phyloP scores from a whole-genome alignment of 2,888 invertebrate species.

The Acanthosepion esculentum region DNA sequence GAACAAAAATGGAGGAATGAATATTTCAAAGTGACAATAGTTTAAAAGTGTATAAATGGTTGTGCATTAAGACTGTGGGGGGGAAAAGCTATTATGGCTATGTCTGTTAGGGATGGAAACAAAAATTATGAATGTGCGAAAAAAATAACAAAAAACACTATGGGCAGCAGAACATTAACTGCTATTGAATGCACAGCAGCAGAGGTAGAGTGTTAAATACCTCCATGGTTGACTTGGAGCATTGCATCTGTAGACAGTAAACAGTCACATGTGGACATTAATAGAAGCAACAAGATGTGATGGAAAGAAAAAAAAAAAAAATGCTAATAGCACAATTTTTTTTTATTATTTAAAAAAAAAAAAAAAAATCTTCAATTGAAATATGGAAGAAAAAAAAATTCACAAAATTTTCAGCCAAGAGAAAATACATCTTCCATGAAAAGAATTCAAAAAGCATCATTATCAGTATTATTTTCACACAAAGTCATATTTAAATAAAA shows the following conservation, averaged over 20 bases:
- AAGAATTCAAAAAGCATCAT: background rate
- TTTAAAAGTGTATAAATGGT: background rate
- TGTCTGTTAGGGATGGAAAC: background rate
- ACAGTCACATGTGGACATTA: background rate
- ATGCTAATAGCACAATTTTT: background rate
- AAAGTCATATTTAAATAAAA: too few relatives aligned
- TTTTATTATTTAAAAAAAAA: background rate
- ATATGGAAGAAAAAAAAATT: background rate
- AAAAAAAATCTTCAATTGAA: background rate
- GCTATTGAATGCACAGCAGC: conserved; percentile 41
- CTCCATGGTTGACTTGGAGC: conserved; percentile 47
- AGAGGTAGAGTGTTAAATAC: conserved; percentile 25
- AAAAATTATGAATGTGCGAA: conserved; percentile 33
- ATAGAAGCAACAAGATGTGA: background rate
- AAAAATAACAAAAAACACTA: background rate
- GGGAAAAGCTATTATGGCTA: background rate
- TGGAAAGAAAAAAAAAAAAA: background rate
- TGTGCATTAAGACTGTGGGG: background rate
- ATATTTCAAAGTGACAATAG: background rate
- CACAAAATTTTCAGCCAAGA: background rate
- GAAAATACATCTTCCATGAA: background rate
- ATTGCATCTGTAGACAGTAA: conserved; percentile 43
- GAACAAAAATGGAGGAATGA: background rate
- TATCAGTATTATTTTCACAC: too few relatives aligned
- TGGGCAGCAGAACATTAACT: conserved; percentile 47